Percentiles rank a stretch among this genome's conserved stretches.
Evolutionary conservation across 1,140 invertebrate species (phyloP).

Genomic region (Drosophila pruinosa): DNA sequence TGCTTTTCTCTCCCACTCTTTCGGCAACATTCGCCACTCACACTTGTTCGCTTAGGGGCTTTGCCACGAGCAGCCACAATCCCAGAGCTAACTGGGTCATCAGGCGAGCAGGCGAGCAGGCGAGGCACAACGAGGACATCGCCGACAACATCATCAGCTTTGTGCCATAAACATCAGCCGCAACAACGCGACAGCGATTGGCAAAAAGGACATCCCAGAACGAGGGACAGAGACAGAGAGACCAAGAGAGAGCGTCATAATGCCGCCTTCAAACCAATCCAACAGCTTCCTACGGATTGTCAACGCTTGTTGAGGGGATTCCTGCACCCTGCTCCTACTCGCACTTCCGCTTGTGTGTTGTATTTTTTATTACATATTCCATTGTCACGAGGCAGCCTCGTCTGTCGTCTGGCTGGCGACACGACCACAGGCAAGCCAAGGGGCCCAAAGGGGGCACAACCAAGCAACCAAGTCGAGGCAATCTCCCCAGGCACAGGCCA

Average conservation of each 20-base stretch:
- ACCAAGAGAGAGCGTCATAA: background rate
- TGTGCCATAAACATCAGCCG: conserved; percentile 37
- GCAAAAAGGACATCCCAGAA: conserved; percentile 28
- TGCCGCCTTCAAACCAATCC: background rate
- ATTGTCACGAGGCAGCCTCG: conserved; percentile 56
- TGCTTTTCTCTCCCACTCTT: background rate
- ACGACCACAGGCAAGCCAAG: background rate
- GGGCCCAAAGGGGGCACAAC: background rate
- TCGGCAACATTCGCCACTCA: no score
- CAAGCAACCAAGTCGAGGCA: conserved; percentile 23
- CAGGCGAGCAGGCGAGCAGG: background rate
- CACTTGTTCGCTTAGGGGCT: background rate
- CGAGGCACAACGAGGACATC: conserved; percentile 1
- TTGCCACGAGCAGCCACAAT: background rate
- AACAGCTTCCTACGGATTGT: conserved; percentile 11
- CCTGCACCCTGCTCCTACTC: background rate
- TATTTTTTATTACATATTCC: conserved; percentile 50
- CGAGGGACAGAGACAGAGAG: background rate
- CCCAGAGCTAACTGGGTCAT: conserved; percentile 54
- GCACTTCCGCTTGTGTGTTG: conserved; percentile 6
- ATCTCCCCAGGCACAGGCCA: conserved; percentile 43
- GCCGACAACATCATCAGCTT: conserved; percentile 33
- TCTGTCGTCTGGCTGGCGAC: conserved; percentile 38
- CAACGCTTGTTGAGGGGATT: conserved; percentile 1
- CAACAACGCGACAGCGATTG: conserved; percentile 18